These are phyloP conservation scores for Spilosoma lubricipeda DNA, from an alignment of 2,888 invertebrate genomes.

Conservation along the genomic window DNA sequence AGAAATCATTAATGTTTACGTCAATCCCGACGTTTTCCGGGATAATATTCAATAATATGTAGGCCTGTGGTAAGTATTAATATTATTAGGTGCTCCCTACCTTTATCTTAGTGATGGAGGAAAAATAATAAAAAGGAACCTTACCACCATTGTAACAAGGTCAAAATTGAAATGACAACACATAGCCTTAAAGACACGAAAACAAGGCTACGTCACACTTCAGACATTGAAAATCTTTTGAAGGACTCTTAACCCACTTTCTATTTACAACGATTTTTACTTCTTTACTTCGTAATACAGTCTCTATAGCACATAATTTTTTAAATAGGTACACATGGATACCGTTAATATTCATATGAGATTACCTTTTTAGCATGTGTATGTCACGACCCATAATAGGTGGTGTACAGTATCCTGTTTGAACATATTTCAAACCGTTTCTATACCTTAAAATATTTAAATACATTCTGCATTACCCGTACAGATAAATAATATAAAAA, in stretches of 20 bases:
- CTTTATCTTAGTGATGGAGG: background rate
- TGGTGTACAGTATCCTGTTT: background rate
- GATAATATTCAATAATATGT: background rate
- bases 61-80: background rate
- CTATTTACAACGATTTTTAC: background rate
- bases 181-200: background rate
- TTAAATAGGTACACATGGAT: background rate
- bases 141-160: too few relatives aligned
- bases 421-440: background rate
- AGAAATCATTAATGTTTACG: background rate
- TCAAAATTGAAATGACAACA: background rate
- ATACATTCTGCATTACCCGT: background rate
- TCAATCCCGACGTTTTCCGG: background rate
- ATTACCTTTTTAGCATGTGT: background rate
- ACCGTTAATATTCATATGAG: background rate
- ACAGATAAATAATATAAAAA: background rate
- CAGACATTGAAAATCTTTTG: slow-evolving; percentile 1
- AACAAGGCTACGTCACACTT: background rate
- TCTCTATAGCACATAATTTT: too few relatives aligned
- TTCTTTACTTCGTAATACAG: background rate
- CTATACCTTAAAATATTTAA: background rate
- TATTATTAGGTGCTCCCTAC: background rate
- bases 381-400: background rate
- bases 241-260: background rate
- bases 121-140: background rate